These are phyloP conservation scores for Sitta carolinensis DNA, from an alignment of 2,797 vertebrate genomes.

Conservation along the genomic window DNA sequence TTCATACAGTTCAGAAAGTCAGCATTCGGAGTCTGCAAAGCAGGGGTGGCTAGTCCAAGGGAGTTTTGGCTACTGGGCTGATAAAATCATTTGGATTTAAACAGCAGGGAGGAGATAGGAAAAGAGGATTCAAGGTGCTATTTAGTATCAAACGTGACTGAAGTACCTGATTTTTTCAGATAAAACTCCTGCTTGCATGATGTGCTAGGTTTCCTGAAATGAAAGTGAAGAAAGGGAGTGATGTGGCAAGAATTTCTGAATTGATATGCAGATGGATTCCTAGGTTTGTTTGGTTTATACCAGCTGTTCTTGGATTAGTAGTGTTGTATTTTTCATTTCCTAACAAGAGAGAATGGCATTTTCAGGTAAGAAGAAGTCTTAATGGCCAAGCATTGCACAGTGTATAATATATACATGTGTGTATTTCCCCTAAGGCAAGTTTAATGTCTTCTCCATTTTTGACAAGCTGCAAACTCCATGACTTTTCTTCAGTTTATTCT, in stretches of 20 bases:
- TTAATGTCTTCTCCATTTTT: not conserved
- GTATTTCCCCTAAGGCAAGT: not conserved
- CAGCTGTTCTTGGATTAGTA: not conserved
- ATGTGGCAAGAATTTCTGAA: conserved; percentile 15
- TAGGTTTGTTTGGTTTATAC: not conserved
- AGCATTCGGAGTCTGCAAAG: not conserved
- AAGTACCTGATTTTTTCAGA: not conserved
- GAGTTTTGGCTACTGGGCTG: not conserved
- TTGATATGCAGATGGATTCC: not conserved
- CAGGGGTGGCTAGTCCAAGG: not conserved
- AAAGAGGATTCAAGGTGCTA: not conserved
- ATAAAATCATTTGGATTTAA: conserved; percentile 20
- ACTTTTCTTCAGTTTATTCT: conserved; percentile 7
- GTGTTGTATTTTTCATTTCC: not conserved
- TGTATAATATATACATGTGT: not conserved
- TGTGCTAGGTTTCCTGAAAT: not conserved
- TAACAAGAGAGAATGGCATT: not conserved
- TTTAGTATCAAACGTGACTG: not conserved
- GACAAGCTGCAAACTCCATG: not conserved
- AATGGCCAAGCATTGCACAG: not conserved
- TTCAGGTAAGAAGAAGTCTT: conserved; percentile 15
- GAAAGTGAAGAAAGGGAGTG: not conserved
- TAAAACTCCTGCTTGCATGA: not conserved
- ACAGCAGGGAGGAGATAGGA: not conserved
- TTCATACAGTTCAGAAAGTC: not conserved